Conservation (phyloP, 2,888 invertebrate species). For the Cephus nigrinus region DNA sequence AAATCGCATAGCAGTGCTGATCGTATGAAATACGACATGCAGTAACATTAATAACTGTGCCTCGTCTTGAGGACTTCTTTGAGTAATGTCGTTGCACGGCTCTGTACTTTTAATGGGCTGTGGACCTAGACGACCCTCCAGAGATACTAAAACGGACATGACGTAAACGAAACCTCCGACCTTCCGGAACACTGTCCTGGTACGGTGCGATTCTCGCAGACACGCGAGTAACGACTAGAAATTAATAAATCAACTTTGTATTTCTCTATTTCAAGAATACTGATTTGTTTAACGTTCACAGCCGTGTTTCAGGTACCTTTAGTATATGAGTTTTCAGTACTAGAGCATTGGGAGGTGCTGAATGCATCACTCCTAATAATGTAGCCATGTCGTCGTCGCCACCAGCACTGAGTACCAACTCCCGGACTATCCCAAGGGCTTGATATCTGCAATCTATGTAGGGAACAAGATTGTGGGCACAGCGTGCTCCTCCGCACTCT, state of each 20-base stretch:
- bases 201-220: slow-evolving; percentile 94
- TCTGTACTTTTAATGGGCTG: slow-evolving; percentile 54
- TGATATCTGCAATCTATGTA: slow-evolving; percentile 84
- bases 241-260: slow-evolving; percentile 14
- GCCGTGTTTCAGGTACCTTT: slow-evolving; percentile 68
- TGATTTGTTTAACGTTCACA: background rate
- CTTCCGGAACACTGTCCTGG: slow-evolving; percentile 96
- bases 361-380: slow-evolving; percentile 90
- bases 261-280: background rate
- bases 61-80: slow-evolving; percentile 58
- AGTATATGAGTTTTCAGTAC: slow-evolving; percentile 91
- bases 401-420: slow-evolving; percentile 88
- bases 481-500: slow-evolving; percentile 93
- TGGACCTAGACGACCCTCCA: slow-evolving; percentile 84
- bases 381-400: slow-evolving; percentile 98
- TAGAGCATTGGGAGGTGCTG: slow-evolving; percentile 83
- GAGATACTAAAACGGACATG: slow-evolving; percentile 91
- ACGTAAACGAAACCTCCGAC: slow-evolving; percentile 98
- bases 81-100: slow-evolving; percentile 65
- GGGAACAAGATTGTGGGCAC: slow-evolving; percentile 89
- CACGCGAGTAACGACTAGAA: slow-evolving; percentile 82
- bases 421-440: slow-evolving; percentile 87
- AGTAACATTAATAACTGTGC: slow-evolving; percentile 81
- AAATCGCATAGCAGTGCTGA: slow-evolving; percentile 98
- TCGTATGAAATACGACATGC: slow-evolving; percentile 91